A percentile compares a stretch with the other conserved stretches of the same genome.
These are phyloP conservation scores for Melanostigma gelatinosum DNA, from an alignment of 2,113 vertebrate genomes.

Conservation along the genomic window DNA sequence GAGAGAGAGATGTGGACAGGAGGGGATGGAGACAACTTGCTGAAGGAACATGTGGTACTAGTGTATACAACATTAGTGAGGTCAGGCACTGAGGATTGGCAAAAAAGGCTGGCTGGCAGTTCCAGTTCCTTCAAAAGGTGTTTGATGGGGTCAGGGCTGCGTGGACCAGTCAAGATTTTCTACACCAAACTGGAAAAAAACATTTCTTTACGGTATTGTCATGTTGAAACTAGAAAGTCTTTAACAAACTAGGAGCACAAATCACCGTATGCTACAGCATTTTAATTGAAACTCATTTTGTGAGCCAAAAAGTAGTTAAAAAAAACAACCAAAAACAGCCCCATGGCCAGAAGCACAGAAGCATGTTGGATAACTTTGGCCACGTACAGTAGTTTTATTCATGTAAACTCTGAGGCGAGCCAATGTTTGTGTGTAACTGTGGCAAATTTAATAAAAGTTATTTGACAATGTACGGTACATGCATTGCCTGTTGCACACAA, in stretches of 20 bases:
- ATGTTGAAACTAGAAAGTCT: conserved; percentile 2
- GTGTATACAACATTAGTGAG: not conserved
- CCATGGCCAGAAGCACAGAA: not conserved
- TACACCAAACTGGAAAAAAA: too few species aligned
- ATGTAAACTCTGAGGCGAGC: too few species aligned
- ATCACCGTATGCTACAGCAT: not conserved
- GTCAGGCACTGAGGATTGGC: not conserved
- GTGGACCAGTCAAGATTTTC: not conserved
- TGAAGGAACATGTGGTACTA: not conserved
- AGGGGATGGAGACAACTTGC: not conserved
- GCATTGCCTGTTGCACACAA: too few species aligned
- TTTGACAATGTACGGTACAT: too few species aligned
- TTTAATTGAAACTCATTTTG: not conserved
- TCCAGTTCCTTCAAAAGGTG: not conserved
- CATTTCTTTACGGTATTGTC: not conserved
- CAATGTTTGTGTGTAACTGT: too few species aligned
- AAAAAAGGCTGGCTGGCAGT: not conserved
- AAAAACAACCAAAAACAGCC: not conserved
- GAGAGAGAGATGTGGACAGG: not conserved
- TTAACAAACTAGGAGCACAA: not conserved
- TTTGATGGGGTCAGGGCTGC: not conserved
- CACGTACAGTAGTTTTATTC: too few species aligned
- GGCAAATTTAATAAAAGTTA: too few species aligned
- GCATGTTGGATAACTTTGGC: not conserved
- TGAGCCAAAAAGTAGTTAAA: not conserved